Base-by-base conservation (phyloP, 2,113 vertebrate genomes). In the Paedocypris sp. region DNA sequence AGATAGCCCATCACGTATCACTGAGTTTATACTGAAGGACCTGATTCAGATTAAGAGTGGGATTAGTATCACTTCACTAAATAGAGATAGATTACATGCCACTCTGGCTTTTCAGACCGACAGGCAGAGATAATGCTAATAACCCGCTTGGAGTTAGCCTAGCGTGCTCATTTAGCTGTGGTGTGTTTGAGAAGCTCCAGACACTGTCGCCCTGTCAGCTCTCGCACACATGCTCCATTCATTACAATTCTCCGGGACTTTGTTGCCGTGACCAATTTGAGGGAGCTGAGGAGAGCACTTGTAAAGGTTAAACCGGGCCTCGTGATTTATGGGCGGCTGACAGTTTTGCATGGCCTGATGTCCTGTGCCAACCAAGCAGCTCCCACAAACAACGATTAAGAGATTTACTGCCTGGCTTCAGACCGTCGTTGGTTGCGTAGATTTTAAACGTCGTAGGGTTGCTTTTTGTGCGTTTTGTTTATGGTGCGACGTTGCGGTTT, bases 381-480 rank as follows among this genome's bases (percentile, higher is more conserved):
- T 59, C 62, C n/a, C 51, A 62, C 69, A 66, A 70, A 58, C 62
- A 62, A 32, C 56, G 65, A 71, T 74, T 71, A 71, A 62, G 72
- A 68, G 57, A 70, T 59, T 62, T 66, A 63, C 48, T 20, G 42
- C 66, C 70, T 51, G n/a, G 60, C 49, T 60, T 10, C 43, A 22
- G 47, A 49, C 60, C n/a, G n/a, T n/a, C n/a, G n/a, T n/a, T n/a
- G n/a, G n/a, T n/a, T n/a, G n/a, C n/a, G n/a, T n/a, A n/a, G n/a
- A n/a, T n/a, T n/a, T n/a, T n/a, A n/a, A n/a, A n/a, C n/a, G n/a
- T n/a, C n/a, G n/a, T n/a, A n/a, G n/a, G n/a, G n/a, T n/a, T n/a
- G n/a, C n/a, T n/a, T n/a, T n/a, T n/a, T n/a, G n/a, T n/a, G n/a
- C n/a, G n/a, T n/a, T n/a, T n/a, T n/a, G n/a, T n/a, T n/a, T n/a